Conservation (phyloP, 2,888 invertebrate species). For the Philhelius pedissequus region DNA sequence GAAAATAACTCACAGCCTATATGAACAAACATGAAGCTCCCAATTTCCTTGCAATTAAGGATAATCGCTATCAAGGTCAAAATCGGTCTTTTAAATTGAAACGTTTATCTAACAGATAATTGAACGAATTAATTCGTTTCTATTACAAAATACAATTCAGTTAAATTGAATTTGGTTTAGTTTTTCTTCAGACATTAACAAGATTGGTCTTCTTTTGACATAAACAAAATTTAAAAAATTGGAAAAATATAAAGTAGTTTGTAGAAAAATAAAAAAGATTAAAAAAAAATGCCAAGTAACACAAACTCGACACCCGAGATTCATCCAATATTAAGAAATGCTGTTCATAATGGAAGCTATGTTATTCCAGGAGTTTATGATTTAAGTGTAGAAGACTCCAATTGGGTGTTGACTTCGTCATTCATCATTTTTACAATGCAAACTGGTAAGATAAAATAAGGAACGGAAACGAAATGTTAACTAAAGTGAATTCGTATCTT, state of each 20-base stretch:
- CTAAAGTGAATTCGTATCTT: no score
- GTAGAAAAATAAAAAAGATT: neutral
- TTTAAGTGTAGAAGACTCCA: slow-evolving; percentile 88
- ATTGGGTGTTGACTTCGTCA: slow-evolving; percentile 92
- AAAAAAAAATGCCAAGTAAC: neutral
- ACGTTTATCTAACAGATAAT: neutral
- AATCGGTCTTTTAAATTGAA: neutral
- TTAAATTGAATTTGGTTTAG: neutral
- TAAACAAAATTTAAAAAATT: neutral
- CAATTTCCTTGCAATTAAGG: neutral
- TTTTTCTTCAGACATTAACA: neutral
- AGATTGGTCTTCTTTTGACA: neutral
- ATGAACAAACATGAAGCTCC: neutral
- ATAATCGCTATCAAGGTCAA: neutral
- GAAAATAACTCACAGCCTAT: neutral
- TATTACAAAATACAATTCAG: neutral
- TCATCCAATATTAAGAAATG: neutral
- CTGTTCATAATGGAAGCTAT: slow-evolving; percentile 76
- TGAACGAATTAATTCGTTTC: neutral
- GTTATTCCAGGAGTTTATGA: slow-evolving; percentile 82
- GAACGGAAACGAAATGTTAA: no score
- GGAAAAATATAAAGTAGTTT: neutral
- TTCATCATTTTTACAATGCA: slow-evolving; percentile 97
- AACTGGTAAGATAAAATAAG: slow-evolving; percentile 86
- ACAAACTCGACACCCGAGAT: neutral